Conservation (phyloP, 2,113 vertebrate genomes). For the Taxidea taxus region DNA sequence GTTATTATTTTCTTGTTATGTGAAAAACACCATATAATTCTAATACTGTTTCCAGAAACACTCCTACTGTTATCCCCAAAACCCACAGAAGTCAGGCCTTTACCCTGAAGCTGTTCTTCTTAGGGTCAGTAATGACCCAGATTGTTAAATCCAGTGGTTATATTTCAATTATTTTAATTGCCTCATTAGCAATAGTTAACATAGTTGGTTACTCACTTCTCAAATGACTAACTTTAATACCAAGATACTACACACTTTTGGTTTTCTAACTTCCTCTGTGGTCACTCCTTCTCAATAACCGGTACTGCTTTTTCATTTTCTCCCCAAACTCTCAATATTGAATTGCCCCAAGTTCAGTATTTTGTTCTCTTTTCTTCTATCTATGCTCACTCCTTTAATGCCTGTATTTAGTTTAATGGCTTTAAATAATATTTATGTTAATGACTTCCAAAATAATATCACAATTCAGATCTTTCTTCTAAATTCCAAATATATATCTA, state of each 20-base stretch:
- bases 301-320: not conserved
- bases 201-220: not conserved
- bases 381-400: not conserved
- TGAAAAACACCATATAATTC: not conserved
- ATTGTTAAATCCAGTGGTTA: not conserved
- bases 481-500: not conserved
- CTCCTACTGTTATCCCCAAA: not conserved
- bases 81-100: not conserved
- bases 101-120: not conserved
- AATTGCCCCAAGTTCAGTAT: not conserved
- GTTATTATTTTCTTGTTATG: not conserved
- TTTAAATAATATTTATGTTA: not conserved
- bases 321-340: not conserved
- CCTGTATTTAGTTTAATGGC: not conserved
- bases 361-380: not conserved
- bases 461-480: not conserved
- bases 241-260: not conserved
- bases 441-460: not conserved
- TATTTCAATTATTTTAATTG: not conserved
- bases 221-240: not conserved
- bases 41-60: not conserved
- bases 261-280: not conserved
- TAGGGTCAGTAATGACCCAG: not conserved
- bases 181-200: not conserved
- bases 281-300: not conserved